Base-by-base conservation (phyloP, 2,113 vertebrate species). In the Centropus bengalensis region DNA sequence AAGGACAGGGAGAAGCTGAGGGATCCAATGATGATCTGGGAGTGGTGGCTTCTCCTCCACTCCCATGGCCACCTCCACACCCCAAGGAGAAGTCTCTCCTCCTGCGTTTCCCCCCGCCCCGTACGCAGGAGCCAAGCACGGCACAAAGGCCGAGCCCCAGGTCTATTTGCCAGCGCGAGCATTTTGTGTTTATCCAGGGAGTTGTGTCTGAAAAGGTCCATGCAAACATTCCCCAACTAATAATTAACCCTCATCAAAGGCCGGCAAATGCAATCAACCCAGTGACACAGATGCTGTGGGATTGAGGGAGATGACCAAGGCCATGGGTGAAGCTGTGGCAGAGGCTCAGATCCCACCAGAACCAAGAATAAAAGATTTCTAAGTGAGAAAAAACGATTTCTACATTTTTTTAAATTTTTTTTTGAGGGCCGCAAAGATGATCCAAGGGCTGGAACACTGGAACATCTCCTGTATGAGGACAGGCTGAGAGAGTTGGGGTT, bases 241-340 rank as follows among this genome's bases (percentile, higher is more conserved):
- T 70, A 54, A 93, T 95, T 96, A 96, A 91, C 86, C 38, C 32
- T 44, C 64, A 9, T 62, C 42, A 90, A 89, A 81, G 33, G 44
- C 82, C 68, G 6, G 3, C 74, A 77, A 77, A 66, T 47, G 36
- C 16, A 5, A 93, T 56, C 81, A 80, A 91, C 83, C 81, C 92
- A 73, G 62, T 93, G 92, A 82, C 78, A 91, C 49, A 68, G 56
- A 58, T 83, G 82, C 52, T 17, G 58, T 1, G 3, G 30, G 56
- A 54, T 10, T 1, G 19, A 47, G 77, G 12, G 80, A 20, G 17
- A 17, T 75, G 54, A 83, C 64, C 80, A 86, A 78, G 44, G 74
- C 68, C 21, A 14, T 0, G 6, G 28, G 47, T 3, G n/a, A 62
- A 73, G 67, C 3, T 2, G 38, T 19, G 58, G 58, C 87, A 69